Evolutionary conservation across 2,113 vertebrate genomes (phyloP).

Genomic region (Marmota flaviventris): DNA sequence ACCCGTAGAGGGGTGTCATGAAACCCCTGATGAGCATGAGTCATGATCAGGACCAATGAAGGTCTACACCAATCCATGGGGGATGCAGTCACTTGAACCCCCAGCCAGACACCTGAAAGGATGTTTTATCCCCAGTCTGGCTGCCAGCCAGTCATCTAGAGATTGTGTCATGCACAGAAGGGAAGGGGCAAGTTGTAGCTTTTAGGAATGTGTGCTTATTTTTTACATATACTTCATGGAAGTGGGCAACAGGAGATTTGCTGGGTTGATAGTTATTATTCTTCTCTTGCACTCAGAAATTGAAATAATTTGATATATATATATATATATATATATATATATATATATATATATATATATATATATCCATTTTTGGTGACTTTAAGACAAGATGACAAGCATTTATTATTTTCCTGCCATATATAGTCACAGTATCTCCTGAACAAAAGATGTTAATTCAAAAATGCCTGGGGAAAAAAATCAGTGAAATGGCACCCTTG

Average conservation of each 20-base stretch:
- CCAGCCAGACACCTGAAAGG: neutral
- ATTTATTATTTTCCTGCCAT: neutral
- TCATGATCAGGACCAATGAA: no score
- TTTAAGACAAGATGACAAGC: neutral
- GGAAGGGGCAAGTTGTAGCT: no score
- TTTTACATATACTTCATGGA: neutral
- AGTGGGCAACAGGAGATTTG: neutral
- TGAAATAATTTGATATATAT: neutral
- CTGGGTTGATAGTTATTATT: neutral
- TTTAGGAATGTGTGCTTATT: no score
- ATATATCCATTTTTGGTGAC: neutral
- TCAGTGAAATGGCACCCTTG: no score
- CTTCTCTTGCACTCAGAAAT: neutral
- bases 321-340: no score
- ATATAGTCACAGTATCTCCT: neutral
- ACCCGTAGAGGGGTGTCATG: fast-evolving
- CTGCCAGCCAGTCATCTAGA: no score
- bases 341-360: no score
- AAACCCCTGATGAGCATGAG: no score
- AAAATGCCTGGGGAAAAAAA: no score
- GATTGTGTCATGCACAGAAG: no score
- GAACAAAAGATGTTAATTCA: neutral
- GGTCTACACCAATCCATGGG: neutral
- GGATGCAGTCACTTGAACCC: neutral
- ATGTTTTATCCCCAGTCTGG: neutral